A percentile compares a stretch with the other conserved stretches of the same genome.
These are phyloP conservation scores for Ectobius pallidus DNA, from an alignment of 2,888 invertebrate genomes.

Conservation along the genomic window DNA sequence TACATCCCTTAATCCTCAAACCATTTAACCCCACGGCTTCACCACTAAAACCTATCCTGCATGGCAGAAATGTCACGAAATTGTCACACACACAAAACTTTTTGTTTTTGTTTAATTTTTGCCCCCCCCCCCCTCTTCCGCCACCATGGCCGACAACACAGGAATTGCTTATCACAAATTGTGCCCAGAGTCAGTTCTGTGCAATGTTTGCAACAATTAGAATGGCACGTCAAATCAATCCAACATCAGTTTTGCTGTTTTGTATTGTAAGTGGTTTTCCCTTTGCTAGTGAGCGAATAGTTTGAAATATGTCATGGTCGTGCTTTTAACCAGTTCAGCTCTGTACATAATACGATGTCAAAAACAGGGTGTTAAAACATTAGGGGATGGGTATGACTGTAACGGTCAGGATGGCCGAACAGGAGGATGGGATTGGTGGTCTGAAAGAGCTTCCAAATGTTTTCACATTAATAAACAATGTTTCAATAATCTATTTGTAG, in stretches of 20 bases:
- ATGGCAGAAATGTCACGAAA: not conserved
- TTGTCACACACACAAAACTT: not conserved
- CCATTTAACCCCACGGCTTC: not conserved
- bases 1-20: not conserved
- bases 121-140: not conserved
- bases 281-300: not conserved
- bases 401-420: no score
- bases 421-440: not conserved
- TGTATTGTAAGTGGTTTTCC: slow-evolving; percentile 9
- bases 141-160: no score
- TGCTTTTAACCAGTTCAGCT: not conserved
- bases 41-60: not conserved
- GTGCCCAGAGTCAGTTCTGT: not conserved
- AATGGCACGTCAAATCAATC: not conserved
- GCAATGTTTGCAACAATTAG: slow-evolving; percentile 10
- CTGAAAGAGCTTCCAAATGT: not conserved
- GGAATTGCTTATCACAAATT: slow-evolving; percentile 25
- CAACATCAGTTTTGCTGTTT: slow-evolving; percentile 8
- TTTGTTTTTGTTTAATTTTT: slow-evolving; percentile 8
- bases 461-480: not conserved
- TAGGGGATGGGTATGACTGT: not conserved
- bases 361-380: slow-evolving; percentile 18
- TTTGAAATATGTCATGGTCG: not conserved
- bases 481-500: not conserved
- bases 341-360: slow-evolving; percentile 11